Evolutionary conservation across 2,113 vertebrate genomes (phyloP).

Genomic region (Zootoca vivipara): DNA sequence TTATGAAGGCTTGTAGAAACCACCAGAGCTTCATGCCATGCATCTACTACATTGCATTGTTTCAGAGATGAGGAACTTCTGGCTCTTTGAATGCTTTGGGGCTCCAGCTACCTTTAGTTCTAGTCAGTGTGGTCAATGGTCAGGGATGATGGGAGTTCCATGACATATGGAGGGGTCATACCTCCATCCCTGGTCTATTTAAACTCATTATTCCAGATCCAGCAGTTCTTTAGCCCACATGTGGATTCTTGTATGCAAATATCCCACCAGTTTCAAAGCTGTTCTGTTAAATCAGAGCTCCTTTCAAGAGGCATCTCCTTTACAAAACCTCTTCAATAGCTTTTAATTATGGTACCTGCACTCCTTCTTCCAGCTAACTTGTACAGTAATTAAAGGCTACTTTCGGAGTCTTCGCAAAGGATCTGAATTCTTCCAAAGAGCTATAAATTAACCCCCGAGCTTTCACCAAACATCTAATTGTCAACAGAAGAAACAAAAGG

Average conservation of each 20-base stretch:
- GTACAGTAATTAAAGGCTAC: not conserved
- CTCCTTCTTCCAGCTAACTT: not conserved
- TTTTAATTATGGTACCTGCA: not conserved
- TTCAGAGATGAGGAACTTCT: not conserved
- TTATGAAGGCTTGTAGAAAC: not conserved
- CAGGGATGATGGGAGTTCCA: too few relatives aligned
- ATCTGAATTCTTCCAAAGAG: not conserved
- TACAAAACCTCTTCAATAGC: not conserved
- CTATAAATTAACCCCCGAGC: not conserved
- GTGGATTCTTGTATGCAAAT: not conserved
- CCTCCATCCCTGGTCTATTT: not conserved
- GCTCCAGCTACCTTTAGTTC: too few relatives aligned
- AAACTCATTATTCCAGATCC: not conserved
- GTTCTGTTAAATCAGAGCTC: not conserved
- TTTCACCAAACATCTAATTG: not conserved
- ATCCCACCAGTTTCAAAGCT: not conserved
- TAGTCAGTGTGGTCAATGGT: too few relatives aligned
- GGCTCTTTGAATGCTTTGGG: too few relatives aligned
- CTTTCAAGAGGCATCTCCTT: not conserved
- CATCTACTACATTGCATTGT: not conserved
- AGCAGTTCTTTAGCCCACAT: not conserved
- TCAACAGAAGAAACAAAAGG: not conserved
- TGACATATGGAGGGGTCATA: too few relatives aligned
- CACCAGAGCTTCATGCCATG: not conserved
- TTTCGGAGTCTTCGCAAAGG: not conserved